Evolutionary conservation across 2,797 vertebrate species (phyloP), one percentile per base, ranked within the genome.

Genomic region (Salarias fasciatus): DNA sequence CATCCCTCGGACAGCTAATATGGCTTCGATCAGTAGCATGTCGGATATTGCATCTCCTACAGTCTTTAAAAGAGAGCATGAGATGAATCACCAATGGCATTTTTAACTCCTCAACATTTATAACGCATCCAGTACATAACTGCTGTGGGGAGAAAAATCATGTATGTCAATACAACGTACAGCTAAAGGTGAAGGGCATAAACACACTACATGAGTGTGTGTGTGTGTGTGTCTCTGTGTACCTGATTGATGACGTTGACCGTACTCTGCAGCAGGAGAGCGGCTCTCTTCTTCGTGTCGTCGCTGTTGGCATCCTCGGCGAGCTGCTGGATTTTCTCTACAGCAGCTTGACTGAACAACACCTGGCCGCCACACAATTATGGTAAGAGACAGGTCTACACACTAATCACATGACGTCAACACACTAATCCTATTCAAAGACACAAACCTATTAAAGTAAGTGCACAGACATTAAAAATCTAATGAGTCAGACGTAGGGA

Each of bases 11-110:
- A 98, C 77, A 53, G 92, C 91, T 66, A 99, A 82, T 80, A 99
- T 92, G 0, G 95, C 95, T 91, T 99, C 96, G 18, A 98, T 94
- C n/a, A 97, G 77, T 82, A 99, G 78, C 96, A 98, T 97, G 88
- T 98, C 96, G 1, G 96, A 96, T 67, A 99, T 86, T 1, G 96
- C 95, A 44, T 99, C 97, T 2, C 98, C 98, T 6, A 96, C 92
- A 0, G 97, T 95, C 98, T 99, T 74, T 11, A 58, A 49, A 73
- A 0, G 56, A 28, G 29, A 33, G 63, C 29, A 60, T 10, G 33
- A 48, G 5, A 63, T 13, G 47, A 15, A 56, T 28, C 9, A 12
- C 13, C 24, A 12, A 7, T 5, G 31, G 8, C 2, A 13, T 29
- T 14, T 24, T 3, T 1, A 18, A 57, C 14, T 5, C 15, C 9